Evolutionary conservation across 2,113 vertebrate species (phyloP).

Genomic region (Daboia siamensis): DNA sequence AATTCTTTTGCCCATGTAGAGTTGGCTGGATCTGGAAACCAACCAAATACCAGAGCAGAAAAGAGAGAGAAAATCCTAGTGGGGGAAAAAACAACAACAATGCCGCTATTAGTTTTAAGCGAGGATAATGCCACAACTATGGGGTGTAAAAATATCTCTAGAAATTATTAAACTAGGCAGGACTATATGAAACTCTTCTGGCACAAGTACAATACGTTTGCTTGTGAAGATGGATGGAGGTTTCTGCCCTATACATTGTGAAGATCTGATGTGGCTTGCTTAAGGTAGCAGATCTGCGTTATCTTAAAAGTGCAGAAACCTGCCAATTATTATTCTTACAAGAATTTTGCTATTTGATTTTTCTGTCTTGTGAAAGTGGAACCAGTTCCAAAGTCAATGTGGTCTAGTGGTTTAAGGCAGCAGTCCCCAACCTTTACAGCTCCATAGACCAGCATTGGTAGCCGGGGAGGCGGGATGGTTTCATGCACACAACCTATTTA

Average conservation of each 20-base stretch:
- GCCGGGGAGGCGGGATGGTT: too few species aligned
- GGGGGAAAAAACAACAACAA: not conserved
- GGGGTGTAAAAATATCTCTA: not conserved
- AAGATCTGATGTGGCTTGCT: not conserved
- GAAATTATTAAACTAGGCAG: not conserved
- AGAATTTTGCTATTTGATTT: not conserved
- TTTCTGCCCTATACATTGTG: fast-evolving
- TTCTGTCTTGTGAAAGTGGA: not conserved
- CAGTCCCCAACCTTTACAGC: not conserved
- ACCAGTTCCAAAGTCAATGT: not conserved
- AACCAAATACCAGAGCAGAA: conserved; percentile 43
- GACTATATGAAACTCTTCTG: not conserved
- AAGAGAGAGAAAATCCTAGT: conserved; percentile 48
- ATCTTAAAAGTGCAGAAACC: not conserved
- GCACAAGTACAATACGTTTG: not conserved
- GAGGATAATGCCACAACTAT: not conserved
- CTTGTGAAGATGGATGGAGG: not conserved
- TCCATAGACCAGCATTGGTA: not conserved
- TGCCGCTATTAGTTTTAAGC: fast-evolving
- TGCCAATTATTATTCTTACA: not conserved
- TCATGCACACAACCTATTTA: too few species aligned
- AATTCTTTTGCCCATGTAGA: conserved; percentile 66
- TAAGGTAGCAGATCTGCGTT: not conserved
- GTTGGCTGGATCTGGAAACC: conserved; percentile 73
- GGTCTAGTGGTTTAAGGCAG: not conserved